Evolutionary conservation across 1,140 invertebrate genomes (phyloP).

Genomic region (Cydia amplana): DNA sequence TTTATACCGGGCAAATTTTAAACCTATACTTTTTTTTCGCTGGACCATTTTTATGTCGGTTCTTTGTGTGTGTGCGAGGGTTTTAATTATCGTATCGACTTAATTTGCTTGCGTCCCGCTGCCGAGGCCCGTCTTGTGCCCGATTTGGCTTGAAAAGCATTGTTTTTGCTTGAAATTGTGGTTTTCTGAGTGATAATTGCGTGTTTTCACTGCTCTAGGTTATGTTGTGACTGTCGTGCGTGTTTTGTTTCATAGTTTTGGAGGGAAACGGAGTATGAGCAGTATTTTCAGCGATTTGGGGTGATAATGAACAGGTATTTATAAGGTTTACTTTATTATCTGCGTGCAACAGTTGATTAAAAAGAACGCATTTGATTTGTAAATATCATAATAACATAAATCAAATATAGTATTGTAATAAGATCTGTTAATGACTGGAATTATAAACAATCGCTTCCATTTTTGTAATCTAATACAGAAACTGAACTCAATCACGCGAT

Average conservation of each 20-base stretch:
- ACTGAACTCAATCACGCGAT: neutral
- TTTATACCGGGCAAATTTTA: slow-evolving; percentile 80
- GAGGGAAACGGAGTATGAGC: slow-evolving; percentile 15
- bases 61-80: slow-evolving; percentile 75
- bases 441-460: neutral
- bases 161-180: slow-evolving; percentile 30
- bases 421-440: neutral
- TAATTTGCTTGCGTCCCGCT: slow-evolving; percentile 74
- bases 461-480: slow-evolving; percentile 6
- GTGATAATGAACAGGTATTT: slow-evolving; percentile 7
- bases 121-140: slow-evolving; percentile 52
- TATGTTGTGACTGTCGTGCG: slow-evolving; percentile 12
- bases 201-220: slow-evolving; percentile 9
- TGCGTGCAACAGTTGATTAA: neutral
- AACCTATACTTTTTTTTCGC: slow-evolving; percentile 79
- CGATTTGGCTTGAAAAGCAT: slow-evolving; percentile 38
- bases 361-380: neutral
- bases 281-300: neutral
- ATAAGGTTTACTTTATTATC: neutral
- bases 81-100: slow-evolving; percentile 80
- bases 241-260: neutral
- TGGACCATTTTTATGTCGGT: slow-evolving; percentile 75
- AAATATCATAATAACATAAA: neutral
- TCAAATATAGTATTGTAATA: neutral
- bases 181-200: slow-evolving; percentile 20